Evolutionary conservation across 2,888 invertebrate genomes (phyloP).

Genomic region (Orchestes rusci): DNA sequence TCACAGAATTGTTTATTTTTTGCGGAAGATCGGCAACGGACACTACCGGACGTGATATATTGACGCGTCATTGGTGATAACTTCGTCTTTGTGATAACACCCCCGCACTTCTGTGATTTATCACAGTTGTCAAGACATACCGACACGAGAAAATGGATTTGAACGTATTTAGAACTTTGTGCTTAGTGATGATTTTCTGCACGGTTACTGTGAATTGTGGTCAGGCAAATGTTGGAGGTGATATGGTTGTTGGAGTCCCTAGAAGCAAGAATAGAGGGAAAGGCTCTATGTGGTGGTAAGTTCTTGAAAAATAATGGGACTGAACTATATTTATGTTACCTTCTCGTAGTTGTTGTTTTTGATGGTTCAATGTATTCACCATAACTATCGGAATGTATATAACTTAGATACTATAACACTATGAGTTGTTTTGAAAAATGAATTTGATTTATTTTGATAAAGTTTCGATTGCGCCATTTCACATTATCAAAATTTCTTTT

Average conservation of each 20-base stretch:
- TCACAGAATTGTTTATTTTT: slow-evolving; percentile 26
- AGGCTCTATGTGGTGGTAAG: slow-evolving; percentile 91
- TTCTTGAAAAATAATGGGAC: slow-evolving; percentile 7
- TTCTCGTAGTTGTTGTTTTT: background rate
- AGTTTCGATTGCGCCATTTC: too few species aligned
- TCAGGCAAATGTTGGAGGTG: slow-evolving; percentile 32
- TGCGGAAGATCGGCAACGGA: slow-evolving; percentile 25
- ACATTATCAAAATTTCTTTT: too few species aligned
- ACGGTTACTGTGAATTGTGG: slow-evolving; percentile 16
- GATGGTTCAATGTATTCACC: too few species aligned
- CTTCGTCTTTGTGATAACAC: slow-evolving; percentile 3
- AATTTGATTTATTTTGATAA: too few species aligned
- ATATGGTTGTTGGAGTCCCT: slow-evolving; percentile 16
- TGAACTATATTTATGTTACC: slow-evolving; percentile 1
- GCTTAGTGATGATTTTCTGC: slow-evolving; percentile 16
- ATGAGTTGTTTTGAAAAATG: too few species aligned
- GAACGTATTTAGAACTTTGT: slow-evolving; percentile 15
- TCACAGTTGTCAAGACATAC: too few species aligned
- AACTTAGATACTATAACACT: too few species aligned
- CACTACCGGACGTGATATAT: slow-evolving; percentile 22
- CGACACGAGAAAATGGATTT: slow-evolving; percentile 9
- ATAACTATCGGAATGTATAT: too few species aligned
- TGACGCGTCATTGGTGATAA: slow-evolving; percentile 13
- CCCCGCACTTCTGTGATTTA: background rate
- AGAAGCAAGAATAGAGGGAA: slow-evolving; percentile 63